phyloP scores from a whole-genome alignment of 2,113 vertebrate species.

The Ellobius talpinus region DNA sequence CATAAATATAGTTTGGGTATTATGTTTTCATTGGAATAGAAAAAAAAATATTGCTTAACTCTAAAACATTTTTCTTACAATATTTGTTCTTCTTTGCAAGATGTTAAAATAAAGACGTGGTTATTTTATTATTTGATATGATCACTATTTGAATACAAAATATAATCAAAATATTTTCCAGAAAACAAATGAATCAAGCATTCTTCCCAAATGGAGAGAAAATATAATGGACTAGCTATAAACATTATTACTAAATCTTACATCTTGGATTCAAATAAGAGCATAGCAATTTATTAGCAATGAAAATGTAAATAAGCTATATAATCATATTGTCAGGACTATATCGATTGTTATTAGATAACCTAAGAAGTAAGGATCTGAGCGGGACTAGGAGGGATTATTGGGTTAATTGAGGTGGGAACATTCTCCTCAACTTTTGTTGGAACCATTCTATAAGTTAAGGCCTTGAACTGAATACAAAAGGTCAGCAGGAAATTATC shows the following conservation, averaged over 20 bases:
- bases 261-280: not conserved
- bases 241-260: not conserved
- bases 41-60: not conserved
- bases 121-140: not conserved
- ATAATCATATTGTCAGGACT: not conserved
- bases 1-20: not conserved
- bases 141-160: not conserved
- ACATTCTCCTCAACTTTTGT: not conserved
- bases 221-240: not conserved
- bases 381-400: not conserved
- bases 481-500: not conserved
- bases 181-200: not conserved
- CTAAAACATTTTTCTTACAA: not conserved
- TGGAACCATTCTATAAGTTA: not conserved
- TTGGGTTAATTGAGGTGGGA: not conserved
- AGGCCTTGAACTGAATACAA: not conserved
- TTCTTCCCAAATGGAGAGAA: not conserved
- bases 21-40: not conserved
- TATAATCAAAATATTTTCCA: not conserved
- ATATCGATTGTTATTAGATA: not conserved
- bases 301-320: not conserved
- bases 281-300: not conserved
- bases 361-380: not conserved
- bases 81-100: not conserved
- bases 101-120: not conserved